Evolutionary conservation across 2,888 invertebrate genomes (phyloP).

Genomic region (Pyrochroa serraticornis): DNA sequence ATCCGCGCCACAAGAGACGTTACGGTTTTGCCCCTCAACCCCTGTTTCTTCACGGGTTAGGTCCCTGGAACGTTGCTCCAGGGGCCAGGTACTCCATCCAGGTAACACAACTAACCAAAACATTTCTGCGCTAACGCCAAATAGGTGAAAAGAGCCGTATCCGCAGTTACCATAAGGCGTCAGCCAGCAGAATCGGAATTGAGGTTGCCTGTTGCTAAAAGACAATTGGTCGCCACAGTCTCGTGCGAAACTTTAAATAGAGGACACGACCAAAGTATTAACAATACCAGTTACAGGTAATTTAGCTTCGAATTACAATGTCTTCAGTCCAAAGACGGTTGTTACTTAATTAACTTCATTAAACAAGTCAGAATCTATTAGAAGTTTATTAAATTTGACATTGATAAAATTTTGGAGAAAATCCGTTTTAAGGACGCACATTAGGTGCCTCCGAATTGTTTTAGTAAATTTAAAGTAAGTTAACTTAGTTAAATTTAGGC

Average conservation of each 20-base stretch:
- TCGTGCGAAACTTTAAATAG: slow-evolving; percentile 56
- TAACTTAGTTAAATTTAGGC: slow-evolving; percentile 25
- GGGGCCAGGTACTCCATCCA: slow-evolving; percentile 59
- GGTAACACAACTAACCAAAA: slow-evolving; percentile 35
- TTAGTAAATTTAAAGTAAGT: too few relatives aligned
- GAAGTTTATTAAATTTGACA: too few relatives aligned
- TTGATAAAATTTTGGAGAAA: too few relatives aligned
- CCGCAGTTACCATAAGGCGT: slow-evolving; percentile 55
- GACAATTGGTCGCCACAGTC: slow-evolving; percentile 58
- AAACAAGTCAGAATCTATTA: too few relatives aligned
- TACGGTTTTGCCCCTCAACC: slow-evolving; percentile 59
- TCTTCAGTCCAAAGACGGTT: background rate
- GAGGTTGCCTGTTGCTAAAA: slow-evolving; percentile 56
- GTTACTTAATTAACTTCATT: too few relatives aligned
- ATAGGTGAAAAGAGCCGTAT: slow-evolving; percentile 56
- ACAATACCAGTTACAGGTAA: slow-evolving; percentile 13
- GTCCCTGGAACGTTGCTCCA: slow-evolving; percentile 59
- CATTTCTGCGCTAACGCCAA: background rate
- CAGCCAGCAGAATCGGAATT: slow-evolving; percentile 55
- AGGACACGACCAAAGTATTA: slow-evolving; percentile 34
- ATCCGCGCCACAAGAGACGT: slow-evolving; percentile 53
- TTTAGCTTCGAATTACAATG: background rate
- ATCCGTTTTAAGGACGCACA: too few relatives aligned
- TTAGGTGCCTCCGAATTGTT: too few relatives aligned
- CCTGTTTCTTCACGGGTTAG: slow-evolving; percentile 60